phyloP scores from a whole-genome alignment of 35 echinoderm and acorn worm species.

The Apostichopus japonicus region DNA sequence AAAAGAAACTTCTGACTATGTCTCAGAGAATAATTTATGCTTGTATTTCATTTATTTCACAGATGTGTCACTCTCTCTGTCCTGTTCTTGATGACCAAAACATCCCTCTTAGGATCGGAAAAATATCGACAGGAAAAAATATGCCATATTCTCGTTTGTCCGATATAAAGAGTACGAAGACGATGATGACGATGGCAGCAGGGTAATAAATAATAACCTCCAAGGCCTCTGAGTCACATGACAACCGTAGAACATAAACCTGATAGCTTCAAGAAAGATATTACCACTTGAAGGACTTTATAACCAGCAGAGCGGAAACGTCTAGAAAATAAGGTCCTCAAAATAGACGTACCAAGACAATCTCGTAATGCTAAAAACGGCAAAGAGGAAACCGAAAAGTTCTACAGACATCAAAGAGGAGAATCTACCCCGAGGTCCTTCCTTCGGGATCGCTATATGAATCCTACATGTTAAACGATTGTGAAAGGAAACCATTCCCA shows the following conservation, averaged over 20 bases:
- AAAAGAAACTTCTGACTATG: background rate
- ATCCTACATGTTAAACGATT: no score
- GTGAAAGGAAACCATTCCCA: background rate
- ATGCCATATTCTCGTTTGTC: background rate
- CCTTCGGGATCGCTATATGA: no score
- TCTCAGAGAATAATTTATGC: background rate
- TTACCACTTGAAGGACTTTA: background rate
- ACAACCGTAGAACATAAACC: background rate
- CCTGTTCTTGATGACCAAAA: background rate
- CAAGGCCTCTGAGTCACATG: background rate
- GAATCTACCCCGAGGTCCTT: no score
- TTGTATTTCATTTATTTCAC: background rate
- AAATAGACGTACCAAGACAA: background rate
- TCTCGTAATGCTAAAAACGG: no score
- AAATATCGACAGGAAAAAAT: background rate
- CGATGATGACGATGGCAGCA: background rate
- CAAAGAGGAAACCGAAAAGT: no score
- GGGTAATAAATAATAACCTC: background rate
- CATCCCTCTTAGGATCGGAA: background rate
- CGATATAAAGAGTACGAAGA: background rate
- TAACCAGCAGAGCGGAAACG: background rate
- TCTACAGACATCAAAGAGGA: no score
- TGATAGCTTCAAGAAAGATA: background rate
- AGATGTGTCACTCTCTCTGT: background rate
- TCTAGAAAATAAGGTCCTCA: background rate